Evolutionary conservation across 1,140 invertebrate genomes (phyloP).

Genomic region (Leptinotarsa defecta): DNA sequence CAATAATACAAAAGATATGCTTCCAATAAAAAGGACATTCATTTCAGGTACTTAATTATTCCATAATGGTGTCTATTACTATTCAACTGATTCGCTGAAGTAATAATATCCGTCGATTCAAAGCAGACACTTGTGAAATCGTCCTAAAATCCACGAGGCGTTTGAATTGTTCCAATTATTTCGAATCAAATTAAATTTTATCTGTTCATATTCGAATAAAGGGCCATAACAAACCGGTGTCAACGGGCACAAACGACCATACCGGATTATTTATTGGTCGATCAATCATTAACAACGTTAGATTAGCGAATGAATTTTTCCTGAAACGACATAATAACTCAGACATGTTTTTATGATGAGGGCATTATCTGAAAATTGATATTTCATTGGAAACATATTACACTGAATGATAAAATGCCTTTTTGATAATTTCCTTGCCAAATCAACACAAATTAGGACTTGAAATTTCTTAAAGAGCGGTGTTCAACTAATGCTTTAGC

Average conservation of each 20-base stretch:
- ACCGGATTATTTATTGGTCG: conserved; percentile 9
- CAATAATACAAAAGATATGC: no score
- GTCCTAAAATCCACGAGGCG: neutral
- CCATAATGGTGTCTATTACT: neutral
- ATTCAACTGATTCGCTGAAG: neutral
- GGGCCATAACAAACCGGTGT: conserved; percentile 1
- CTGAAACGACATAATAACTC: conserved; percentile 1
- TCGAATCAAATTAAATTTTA: neutral
- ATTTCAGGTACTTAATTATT: neutral
- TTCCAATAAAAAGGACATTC: no score
- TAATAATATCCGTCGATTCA: neutral
- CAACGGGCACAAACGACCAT: conserved; percentile 8
- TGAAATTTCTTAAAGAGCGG: no score
- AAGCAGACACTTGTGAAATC: neutral
- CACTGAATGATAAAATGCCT: neutral
- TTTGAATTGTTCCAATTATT: neutral
- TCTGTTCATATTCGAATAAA: conserved; percentile 9
- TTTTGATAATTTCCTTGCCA: no score
- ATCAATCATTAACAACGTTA: conserved; percentile 10
- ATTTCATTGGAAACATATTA: neutral
- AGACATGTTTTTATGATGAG: conserved; percentile 6
- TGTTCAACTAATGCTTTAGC: no score
- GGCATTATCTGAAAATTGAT: conserved; percentile 4
- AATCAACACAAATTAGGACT: no score
- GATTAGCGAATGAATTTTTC: conserved; percentile 8